Evolutionary conservation across 2,797 vertebrate species (phyloP).

Genomic region (Sebastes baramenuke): DNA sequence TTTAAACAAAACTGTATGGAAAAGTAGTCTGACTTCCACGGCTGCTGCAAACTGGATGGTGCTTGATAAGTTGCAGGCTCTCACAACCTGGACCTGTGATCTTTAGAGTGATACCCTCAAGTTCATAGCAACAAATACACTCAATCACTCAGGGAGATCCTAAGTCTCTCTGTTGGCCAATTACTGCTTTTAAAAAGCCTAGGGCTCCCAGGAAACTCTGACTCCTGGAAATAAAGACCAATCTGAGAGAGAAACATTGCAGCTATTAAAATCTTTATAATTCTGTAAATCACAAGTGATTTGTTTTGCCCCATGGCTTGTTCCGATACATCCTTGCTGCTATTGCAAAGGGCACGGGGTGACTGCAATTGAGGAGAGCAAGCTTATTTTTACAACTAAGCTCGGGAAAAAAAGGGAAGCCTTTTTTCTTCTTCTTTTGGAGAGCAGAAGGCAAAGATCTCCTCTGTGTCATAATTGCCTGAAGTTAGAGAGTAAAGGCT

Average conservation of each 20-base stretch:
- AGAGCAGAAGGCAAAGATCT: slow-evolving; percentile 84
- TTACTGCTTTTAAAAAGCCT: slow-evolving; percentile 87
- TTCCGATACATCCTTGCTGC: slow-evolving; percentile 84
- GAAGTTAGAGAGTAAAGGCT: slow-evolving; percentile 86
- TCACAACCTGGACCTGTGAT: slow-evolving; percentile 82
- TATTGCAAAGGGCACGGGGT: slow-evolving; percentile 83
- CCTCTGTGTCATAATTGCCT: slow-evolving; percentile 87
- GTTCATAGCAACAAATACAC: slow-evolving; percentile 88
- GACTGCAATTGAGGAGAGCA: slow-evolving; percentile 81
- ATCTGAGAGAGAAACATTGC: slow-evolving; percentile 85
- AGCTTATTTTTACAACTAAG: slow-evolving; percentile 85
- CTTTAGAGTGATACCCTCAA: slow-evolving; percentile 86
- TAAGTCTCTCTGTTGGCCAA: slow-evolving; percentile 87
- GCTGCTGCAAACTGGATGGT: slow-evolving; percentile 77
- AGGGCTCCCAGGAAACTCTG: slow-evolving; percentile 85
- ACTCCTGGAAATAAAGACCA: slow-evolving; percentile 89
- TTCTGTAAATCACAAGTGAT: slow-evolving; percentile 89
- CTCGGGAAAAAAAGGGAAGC: slow-evolving; percentile 75
- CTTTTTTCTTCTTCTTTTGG: slow-evolving; percentile 77
- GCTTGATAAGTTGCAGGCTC: slow-evolving; percentile 82
- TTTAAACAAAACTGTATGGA: slow-evolving; percentile 77
- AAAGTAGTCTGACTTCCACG: slow-evolving; percentile 72
- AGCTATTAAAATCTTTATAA: slow-evolving; percentile 90
- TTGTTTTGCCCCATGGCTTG: slow-evolving; percentile 88
- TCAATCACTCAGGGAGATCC: slow-evolving; percentile 84